Evolutionary conservation across 2,888 invertebrate genomes (phyloP).

Genomic region (Drosophila infuscata): DNA sequence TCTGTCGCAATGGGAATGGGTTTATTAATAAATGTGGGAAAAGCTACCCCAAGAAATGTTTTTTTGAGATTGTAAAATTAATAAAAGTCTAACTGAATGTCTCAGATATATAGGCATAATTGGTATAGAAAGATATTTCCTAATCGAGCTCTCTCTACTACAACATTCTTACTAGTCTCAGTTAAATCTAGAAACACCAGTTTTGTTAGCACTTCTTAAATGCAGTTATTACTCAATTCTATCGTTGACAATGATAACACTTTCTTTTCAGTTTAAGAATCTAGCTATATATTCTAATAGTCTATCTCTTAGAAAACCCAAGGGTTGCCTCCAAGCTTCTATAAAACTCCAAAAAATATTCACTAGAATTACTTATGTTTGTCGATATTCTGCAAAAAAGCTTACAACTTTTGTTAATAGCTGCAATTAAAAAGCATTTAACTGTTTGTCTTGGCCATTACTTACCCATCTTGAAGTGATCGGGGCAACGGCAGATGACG

Average conservation of each 20-base stretch:
- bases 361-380: background rate
- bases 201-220: background rate
- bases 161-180: background rate
- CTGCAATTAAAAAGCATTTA: too few relatives aligned
- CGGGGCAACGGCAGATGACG: conserved; percentile 96
- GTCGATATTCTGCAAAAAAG: background rate
- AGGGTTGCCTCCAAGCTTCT: background rate
- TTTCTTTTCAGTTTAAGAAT: background rate
- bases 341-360: background rate
- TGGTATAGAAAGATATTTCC: background rate
- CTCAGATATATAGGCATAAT: background rate
- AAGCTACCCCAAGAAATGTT: background rate
- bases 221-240: background rate
- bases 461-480: conserved; percentile 93
- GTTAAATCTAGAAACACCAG: background rate
- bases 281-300: background rate
- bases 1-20: conserved; percentile 86
- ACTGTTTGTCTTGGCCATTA: conserved; percentile 19
- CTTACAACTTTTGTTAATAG: background rate
- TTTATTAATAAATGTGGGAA: background rate
- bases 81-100: background rate
- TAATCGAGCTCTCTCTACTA: background rate
- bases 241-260: background rate
- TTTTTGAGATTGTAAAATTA: background rate
- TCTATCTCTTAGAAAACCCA: background rate